Conservation (phyloP, 2,888 invertebrate genomes). For the Chrysotoxum bicinctum region DNA sequence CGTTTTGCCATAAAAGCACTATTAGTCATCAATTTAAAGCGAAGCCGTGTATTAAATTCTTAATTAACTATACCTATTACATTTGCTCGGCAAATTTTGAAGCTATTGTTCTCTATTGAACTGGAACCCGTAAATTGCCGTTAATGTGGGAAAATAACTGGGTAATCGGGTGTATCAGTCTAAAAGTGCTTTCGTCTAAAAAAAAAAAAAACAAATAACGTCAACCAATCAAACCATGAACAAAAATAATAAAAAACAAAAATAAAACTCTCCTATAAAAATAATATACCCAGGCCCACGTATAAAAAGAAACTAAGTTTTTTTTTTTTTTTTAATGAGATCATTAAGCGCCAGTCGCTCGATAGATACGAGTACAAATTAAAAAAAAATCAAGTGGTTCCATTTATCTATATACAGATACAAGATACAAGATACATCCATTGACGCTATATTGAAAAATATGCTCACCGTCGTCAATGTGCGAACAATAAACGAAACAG, state of each 20-base stretch:
- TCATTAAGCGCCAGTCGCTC: not conserved
- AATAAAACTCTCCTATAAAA: not conserved
- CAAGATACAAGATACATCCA: not conserved
- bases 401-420: not conserved
- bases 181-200: not conserved
- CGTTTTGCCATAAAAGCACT: too few relatives aligned
- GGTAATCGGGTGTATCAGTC: not conserved
- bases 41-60: too few relatives aligned
- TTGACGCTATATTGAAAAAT: slow-evolving; percentile 27
- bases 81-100: not conserved
- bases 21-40: too few relatives aligned
- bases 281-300: not conserved
- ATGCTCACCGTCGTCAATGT: slow-evolving; percentile 14
- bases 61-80: too few relatives aligned
- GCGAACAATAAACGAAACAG: not conserved
- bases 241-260: too few relatives aligned
- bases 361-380: slow-evolving; percentile 9
- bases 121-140: slow-evolving; percentile 28
- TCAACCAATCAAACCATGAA: not conserved
- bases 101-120: slow-evolving; percentile 5
- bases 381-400: not conserved
- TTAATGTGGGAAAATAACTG: not conserved
- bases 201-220: too few relatives aligned
- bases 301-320: not conserved
- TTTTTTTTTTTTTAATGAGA: not conserved